Evolutionary conservation across 1,140 invertebrate species (phyloP).

Genomic region (Chironomus striatipennis): DNA sequence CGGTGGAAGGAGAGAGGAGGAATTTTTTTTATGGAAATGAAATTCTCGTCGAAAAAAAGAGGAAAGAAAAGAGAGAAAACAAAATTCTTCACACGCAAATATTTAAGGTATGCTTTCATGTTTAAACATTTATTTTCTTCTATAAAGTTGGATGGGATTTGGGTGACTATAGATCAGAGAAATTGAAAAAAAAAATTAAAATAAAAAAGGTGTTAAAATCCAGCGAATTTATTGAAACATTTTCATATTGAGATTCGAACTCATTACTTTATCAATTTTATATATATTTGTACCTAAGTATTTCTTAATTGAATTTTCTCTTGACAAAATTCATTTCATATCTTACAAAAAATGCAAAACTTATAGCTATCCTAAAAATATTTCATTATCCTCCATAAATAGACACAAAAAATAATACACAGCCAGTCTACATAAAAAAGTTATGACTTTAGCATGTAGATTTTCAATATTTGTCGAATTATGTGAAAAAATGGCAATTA

Average conservation of each 20-base stretch:
- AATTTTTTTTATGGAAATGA: conserved; percentile 2
- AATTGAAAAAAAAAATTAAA: conserved; percentile 25
- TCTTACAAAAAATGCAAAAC: too few relatives aligned
- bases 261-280: too few relatives aligned
- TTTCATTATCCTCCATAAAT: too few relatives aligned
- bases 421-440: neutral
- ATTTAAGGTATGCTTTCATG: conserved; percentile 15
- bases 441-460: neutral
- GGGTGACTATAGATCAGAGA: neutral
- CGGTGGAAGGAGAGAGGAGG: neutral
- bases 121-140: conserved; percentile 7
- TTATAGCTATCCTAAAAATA: too few relatives aligned
- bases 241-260: neutral
- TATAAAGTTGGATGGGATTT: conserved; percentile 21
- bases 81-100: conserved; percentile 20
- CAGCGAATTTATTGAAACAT: too few relatives aligned
- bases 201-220: too few relatives aligned
- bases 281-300: too few relatives aligned
- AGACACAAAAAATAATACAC: too few relatives aligned
- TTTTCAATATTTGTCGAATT: neutral
- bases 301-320: too few relatives aligned
- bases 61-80: neutral
- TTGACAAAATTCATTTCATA: too few relatives aligned
- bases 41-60: neutral
- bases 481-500: conserved; percentile 13